phyloP scores from a whole-genome alignment of 2,888 invertebrate species.

The Drosophila melanocephala region DNA sequence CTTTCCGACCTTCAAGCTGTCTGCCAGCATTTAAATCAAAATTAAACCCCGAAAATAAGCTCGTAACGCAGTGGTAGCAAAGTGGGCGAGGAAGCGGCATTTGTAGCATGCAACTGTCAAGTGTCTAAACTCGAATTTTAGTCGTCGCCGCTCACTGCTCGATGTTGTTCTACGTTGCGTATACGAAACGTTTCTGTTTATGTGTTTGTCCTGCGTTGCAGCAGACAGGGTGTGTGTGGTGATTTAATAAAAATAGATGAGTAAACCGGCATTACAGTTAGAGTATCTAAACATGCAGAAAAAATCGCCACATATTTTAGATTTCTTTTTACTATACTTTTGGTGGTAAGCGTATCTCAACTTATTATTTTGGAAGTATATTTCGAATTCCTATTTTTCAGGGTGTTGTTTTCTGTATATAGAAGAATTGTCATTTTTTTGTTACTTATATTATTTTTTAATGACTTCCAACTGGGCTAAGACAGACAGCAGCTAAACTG shows the following conservation, averaged over 20 bases:
- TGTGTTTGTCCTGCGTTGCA: constrained; percentile 43
- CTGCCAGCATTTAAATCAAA: constrained; percentile 77
- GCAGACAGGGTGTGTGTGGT: constrained; percentile 40
- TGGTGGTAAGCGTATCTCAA: background rate
- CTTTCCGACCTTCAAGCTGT: constrained; percentile 63
- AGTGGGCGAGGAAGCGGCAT: background rate
- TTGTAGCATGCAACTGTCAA: constrained; percentile 57
- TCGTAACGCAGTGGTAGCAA: background rate
- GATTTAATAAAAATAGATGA: constrained; percentile 79
- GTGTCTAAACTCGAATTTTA: constrained; percentile 64
- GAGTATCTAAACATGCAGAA: constrained; percentile 4
- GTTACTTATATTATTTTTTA: background rate
- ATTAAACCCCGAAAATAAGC: constrained; percentile 75
- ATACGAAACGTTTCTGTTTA: constrained; percentile 66
- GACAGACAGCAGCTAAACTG: background rate
- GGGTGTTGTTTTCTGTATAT: background rate
- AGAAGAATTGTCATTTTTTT: background rate
- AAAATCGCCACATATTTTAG: background rate
- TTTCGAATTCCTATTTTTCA: background rate
- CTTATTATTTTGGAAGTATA: background rate
- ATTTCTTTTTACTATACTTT: background rate
- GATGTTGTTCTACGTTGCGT: constrained; percentile 57
- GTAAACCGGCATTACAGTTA: constrained; percentile 61
- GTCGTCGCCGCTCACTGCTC: constrained; percentile 3
- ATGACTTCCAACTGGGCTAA: background rate